These are phyloP conservation scores for Melanargia galathea DNA, from an alignment of 2,888 invertebrate genomes.

Conservation along the genomic window DNA sequence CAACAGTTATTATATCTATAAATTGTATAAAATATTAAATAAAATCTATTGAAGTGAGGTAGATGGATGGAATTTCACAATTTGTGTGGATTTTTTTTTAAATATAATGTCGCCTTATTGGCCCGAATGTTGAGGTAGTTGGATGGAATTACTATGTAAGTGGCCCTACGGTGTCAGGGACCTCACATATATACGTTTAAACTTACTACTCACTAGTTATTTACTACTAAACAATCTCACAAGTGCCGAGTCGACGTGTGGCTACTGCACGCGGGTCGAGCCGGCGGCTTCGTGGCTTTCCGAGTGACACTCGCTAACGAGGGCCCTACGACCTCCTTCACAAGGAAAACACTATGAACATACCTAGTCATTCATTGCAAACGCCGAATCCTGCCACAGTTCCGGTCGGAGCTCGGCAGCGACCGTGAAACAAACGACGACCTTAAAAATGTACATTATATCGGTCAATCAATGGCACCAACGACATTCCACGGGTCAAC, in stretches of 20 bases:
- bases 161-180: conserved; percentile 72
- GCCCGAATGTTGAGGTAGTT: conserved; percentile 83
- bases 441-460: conserved; percentile 66
- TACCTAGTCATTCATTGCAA: not conserved
- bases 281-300: conserved; percentile 20
- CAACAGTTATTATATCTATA: conserved; percentile 82
- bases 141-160: conserved; percentile 82
- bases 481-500: conserved; percentile 81
- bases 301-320: conserved; percentile 23
- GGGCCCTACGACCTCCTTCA: conserved; percentile 5
- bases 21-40: conserved; percentile 83
- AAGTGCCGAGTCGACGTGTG: conserved; percentile 55
- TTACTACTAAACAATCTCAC: conserved; percentile 67
- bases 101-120: conserved; percentile 76
- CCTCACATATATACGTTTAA: conserved; percentile 73
- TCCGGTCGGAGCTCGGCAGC: conserved; percentile 25
- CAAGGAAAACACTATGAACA: not conserved
- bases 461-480: conserved; percentile 78
- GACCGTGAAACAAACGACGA: conserved; percentile 42
- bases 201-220: conserved; percentile 73
- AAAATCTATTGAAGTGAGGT: conserved; percentile 86
- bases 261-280: conserved; percentile 53
- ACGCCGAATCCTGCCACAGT: conserved; percentile 5
- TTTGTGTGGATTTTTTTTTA: conserved; percentile 80
- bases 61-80: conserved; percentile 87